These are phyloP conservation scores for Pelobates cultripes DNA, from an alignment of 2,797 vertebrate genomes.

Conservation along the genomic window DNA sequence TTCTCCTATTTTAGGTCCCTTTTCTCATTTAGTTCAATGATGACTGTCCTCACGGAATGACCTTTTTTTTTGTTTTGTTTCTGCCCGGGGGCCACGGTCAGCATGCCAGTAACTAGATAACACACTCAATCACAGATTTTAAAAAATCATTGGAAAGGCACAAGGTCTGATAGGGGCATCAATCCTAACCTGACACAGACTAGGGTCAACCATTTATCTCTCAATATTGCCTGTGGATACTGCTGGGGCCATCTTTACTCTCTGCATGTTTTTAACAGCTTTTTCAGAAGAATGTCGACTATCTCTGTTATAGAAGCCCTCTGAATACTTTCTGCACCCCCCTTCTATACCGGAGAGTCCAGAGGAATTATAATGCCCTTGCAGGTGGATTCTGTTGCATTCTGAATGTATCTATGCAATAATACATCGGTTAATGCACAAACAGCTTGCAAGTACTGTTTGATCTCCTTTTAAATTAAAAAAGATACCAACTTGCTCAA, in stretches of 20 bases:
- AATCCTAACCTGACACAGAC: conserved; percentile 97
- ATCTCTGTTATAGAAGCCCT: conserved; percentile 70
- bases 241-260: conserved; percentile 86
- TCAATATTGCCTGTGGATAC: conserved; percentile 93
- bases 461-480: too few species aligned
- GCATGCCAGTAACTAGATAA: conserved; percentile 99
- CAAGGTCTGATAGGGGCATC: conserved; percentile 98
- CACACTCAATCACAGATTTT: conserved; percentile 99
- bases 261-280: conserved; percentile 87
- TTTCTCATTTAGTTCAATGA: conserved; percentile 95
- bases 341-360: conserved; percentile 27
- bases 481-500: too few species aligned
- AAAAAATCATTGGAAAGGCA: conserved; percentile 99
- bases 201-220: conserved; percentile 99
- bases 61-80: conserved; percentile 86
- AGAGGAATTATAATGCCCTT: conserved; percentile 7
- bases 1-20: conserved; percentile 74
- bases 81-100: conserved; percentile 90
- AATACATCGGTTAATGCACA: too few species aligned
- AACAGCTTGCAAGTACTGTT: too few species aligned
- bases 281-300: conserved; percentile 84
- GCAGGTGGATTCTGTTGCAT: too few species aligned
- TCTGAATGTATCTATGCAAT: too few species aligned
- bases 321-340: conserved; percentile 55
- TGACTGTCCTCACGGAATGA: conserved; percentile 96